phyloP scores from a whole-genome alignment of 1,140 invertebrate species.

The Steinernema khuongi region DNA sequence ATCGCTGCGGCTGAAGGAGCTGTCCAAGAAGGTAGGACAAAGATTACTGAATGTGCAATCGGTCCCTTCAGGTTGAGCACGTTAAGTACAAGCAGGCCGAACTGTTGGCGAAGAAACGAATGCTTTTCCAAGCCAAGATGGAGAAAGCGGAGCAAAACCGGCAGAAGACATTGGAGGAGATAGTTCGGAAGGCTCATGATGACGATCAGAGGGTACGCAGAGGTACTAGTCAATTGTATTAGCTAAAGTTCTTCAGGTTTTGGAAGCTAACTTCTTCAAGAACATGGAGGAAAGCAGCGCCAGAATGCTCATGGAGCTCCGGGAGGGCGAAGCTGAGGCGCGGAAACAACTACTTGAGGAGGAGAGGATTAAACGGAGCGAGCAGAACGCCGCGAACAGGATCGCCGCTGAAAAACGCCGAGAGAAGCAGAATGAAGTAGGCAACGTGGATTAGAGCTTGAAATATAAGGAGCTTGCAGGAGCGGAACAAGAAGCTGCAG shows the following conservation, averaged over 20 bases:
- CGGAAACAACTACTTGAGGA: background rate
- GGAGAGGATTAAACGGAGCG: background rate
- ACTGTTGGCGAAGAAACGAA: background rate
- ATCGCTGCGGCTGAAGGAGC: background rate
- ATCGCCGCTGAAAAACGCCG: background rate
- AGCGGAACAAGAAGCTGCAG: background rate
- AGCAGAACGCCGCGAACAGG: background rate
- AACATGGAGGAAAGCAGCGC: conserved; percentile 5
- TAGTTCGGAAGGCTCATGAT: background rate
- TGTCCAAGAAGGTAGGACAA: background rate
- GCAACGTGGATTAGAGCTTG: background rate
- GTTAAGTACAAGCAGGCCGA: background rate
- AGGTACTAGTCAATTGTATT: background rate
- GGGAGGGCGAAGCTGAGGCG: background rate
- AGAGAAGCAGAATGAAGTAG: conserved; percentile 1
- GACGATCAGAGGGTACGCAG: background rate
- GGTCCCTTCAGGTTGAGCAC: background rate
- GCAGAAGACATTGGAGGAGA: background rate
- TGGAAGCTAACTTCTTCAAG: background rate
- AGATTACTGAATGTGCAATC: background rate
- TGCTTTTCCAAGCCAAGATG: background rate
- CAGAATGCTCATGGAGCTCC: background rate
- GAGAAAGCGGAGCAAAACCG: conserved; percentile 3
- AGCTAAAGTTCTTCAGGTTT: background rate
- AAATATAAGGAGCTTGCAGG: background rate